Evolutionary conservation across 2,113 vertebrate genomes (phyloP).

Genomic region (Laticauda laticaudata): DNA sequence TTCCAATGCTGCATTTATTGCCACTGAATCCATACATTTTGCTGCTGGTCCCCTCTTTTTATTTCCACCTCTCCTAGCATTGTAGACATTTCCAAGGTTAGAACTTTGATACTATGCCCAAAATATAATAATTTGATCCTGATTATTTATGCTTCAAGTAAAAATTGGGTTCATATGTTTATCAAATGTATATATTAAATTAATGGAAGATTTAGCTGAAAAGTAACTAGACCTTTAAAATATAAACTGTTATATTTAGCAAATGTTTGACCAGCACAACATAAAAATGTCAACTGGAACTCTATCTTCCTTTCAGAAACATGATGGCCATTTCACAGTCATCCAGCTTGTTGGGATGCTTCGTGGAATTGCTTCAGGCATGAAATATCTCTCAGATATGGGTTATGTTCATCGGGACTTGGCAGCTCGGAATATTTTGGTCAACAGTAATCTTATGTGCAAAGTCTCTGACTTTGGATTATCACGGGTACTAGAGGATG

Average conservation of each 20-base stretch:
- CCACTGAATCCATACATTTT: neutral
- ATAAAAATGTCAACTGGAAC: neutral
- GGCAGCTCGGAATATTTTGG: constrained; percentile 79
- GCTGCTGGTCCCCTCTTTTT: neutral
- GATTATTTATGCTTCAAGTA: neutral
- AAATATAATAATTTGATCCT: neutral
- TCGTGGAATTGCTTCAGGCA: constrained; percentile 86
- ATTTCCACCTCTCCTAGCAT: neutral
- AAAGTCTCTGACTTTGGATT: constrained; percentile 82
- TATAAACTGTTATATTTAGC: neutral
- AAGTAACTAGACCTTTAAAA: neutral
- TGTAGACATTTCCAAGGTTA: neutral
- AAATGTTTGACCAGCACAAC: neutral
- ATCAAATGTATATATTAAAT: neutral
- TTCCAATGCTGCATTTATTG: neutral
- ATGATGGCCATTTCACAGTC: constrained; percentile 94
- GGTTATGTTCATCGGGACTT: constrained; percentile 82
- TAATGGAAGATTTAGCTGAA: neutral
- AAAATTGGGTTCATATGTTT: neutral
- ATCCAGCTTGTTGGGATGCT: constrained; percentile 96
- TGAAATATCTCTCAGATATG: constrained; percentile 85
- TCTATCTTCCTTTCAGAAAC: constrained; percentile 75
- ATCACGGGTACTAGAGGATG: constrained; percentile 80
- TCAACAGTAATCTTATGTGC: constrained; percentile 82
- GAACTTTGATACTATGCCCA: neutral